A percentile compares a stretch with the other conserved stretches of the same genome.
Evolutionary conservation across 1,140 invertebrate species (phyloP).

Genomic region (Drosophila sucinea): DNA sequence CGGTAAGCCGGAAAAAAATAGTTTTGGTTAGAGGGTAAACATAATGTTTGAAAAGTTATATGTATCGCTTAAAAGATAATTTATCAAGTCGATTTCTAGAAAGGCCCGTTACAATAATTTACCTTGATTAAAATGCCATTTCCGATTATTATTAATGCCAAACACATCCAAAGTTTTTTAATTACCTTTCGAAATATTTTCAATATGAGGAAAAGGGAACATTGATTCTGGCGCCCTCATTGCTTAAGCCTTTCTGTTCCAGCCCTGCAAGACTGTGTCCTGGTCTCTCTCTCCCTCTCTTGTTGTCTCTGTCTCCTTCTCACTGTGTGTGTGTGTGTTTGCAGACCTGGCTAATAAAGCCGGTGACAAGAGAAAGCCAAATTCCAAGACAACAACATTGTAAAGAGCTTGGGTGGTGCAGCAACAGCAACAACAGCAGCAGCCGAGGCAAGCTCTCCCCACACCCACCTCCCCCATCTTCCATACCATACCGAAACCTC

Average conservation of each 20-base stretch:
- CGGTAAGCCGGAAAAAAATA: too few species aligned
- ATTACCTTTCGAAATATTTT: too few species aligned
- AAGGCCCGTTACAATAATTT: too few species aligned
- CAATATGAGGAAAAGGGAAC: too few species aligned
- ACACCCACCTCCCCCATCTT: not conserved
- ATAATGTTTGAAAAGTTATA: too few species aligned
- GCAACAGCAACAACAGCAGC: slow-evolving; percentile 12
- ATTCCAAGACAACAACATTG: slow-evolving; percentile 76
- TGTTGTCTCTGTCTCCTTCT: not conserved
- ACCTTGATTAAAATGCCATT: too few species aligned
- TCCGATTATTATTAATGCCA: too few species aligned
- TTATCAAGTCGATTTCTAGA: too few species aligned
- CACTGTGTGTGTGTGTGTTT: slow-evolving; percentile 16
- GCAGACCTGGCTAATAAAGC: slow-evolving; percentile 78
- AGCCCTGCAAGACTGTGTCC: not conserved
- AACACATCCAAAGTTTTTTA: too few species aligned
- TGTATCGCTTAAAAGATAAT: too few species aligned
- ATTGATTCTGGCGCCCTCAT: not conserved
- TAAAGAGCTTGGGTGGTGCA: slow-evolving; percentile 59
- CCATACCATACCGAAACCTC: not conserved
- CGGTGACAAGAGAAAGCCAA: slow-evolving; percentile 78
- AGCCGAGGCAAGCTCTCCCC: not conserved
- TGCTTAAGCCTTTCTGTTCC: not conserved
- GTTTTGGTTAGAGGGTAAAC: too few species aligned
- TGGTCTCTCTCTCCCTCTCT: not conserved